Conservation (phyloP, 2,113 vertebrate genomes). For the Dasyornis broadbenti region DNA sequence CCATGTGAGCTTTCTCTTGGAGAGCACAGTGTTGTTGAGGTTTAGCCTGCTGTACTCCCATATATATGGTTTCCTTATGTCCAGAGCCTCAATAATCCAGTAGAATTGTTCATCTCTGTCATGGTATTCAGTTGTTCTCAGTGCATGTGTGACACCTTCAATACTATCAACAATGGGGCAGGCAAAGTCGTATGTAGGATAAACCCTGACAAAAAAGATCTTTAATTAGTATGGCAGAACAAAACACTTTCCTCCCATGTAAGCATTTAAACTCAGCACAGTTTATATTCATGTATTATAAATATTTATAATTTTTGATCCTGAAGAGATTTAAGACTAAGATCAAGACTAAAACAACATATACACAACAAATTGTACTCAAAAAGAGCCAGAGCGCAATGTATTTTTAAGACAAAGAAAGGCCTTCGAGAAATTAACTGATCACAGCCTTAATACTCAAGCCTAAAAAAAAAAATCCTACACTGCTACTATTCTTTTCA, state of each 20-base stretch:
- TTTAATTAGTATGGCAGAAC: neutral
- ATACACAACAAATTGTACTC: neutral
- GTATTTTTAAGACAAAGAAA: neutral
- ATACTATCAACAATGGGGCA: constrained; percentile 97
- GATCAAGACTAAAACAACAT: neutral
- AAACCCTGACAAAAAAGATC: constrained; percentile 71
- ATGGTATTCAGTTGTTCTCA: constrained; percentile 97
- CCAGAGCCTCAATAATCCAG: constrained; percentile 90
- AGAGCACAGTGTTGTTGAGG: constrained; percentile 96
- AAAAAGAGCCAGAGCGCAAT: neutral
- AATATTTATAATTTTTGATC: neutral
- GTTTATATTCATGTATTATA: neutral
- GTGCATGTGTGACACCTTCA: constrained; percentile 93
- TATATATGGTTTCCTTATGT: constrained; percentile 89
- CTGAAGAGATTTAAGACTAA: neutral
- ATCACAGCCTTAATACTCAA: neutral
- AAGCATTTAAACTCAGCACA: neutral
- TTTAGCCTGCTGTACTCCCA: constrained; percentile 97
- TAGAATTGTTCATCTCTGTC: constrained; percentile 97
- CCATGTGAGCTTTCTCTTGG: constrained; percentile 97
- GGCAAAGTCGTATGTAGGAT: constrained; percentile 96
- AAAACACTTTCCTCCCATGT: neutral
- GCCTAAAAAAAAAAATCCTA: neutral
- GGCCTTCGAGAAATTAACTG: neutral
- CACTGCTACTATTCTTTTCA: neutral